These are phyloP conservation scores for Pangasius mekongensis DNA, from an alignment of 2,797 vertebrate genomes.

Conservation along the genomic window DNA sequence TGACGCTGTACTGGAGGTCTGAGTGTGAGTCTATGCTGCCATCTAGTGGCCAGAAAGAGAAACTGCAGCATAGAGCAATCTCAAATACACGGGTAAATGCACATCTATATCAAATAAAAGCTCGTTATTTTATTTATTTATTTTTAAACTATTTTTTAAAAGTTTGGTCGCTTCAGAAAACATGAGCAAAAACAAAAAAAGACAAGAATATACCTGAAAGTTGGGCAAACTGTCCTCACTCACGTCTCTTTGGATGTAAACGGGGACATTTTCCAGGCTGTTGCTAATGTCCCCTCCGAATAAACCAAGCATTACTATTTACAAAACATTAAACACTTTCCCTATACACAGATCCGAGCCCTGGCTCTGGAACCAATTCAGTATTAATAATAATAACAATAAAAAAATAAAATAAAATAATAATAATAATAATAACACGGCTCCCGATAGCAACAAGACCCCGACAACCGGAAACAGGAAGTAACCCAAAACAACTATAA, in stretches of 20 bases:
- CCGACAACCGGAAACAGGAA: slow-evolving; percentile 7
- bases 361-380: not conserved
- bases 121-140: not conserved
- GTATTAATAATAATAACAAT: not conserved
- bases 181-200: too few relatives aligned
- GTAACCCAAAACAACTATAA: not conserved
- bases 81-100: not conserved
- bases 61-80: not conserved
- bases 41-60: slow-evolving; percentile 58
- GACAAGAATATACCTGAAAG: slow-evolving; percentile 68
- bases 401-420: not conserved
- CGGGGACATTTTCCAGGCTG: slow-evolving; percentile 69
- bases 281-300: slow-evolving; percentile 65
- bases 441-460: not conserved
- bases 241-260: slow-evolving; percentile 55
- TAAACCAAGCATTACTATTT: slow-evolving; percentile 20
- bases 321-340: not conserved
- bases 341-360: not conserved
- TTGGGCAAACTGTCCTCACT: slow-evolving; percentile 30
- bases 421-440: not conserved
- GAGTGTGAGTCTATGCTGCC: slow-evolving; percentile 58
- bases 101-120: not conserved
- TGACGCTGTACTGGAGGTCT: not conserved
- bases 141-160: too few relatives aligned
- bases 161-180: too few relatives aligned